These are phyloP conservation scores for Arenicola marina DNA, from an alignment of 2,888 invertebrate genomes.

Conservation along the genomic window DNA sequence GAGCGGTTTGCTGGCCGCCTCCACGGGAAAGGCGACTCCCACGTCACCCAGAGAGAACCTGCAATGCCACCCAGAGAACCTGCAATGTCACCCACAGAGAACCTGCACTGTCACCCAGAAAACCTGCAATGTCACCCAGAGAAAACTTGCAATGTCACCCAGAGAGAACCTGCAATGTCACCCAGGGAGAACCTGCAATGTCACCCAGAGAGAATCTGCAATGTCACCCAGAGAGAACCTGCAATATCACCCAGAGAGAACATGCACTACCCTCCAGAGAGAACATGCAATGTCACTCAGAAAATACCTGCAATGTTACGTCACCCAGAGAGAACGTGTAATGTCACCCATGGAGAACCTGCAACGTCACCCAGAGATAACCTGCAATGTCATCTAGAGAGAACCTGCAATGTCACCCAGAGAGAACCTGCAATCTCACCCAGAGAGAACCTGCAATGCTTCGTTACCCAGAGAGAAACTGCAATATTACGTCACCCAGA, in stretches of 20 bases:
- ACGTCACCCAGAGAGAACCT: constrained; percentile 73
- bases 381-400: constrained; percentile 77
- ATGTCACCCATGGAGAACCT: too few species aligned
- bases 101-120: constrained; percentile 13
- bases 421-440: too few species aligned
- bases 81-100: constrained; percentile 75
- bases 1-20: constrained; percentile 85
- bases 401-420: too few species aligned
- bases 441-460: too few species aligned
- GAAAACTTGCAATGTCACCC: constrained; percentile 15
- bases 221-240: constrained; percentile 73
- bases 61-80: constrained; percentile 46
- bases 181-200: constrained; percentile 66
- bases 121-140: constrained; percentile 80
- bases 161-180: constrained; percentile 82
- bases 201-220: too few species aligned
- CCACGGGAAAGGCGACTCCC: constrained; percentile 87
- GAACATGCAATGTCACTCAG: constrained; percentile 82
- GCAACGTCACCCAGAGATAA: too few species aligned
- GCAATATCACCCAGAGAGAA: constrained; percentile 64
- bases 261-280: constrained; percentile 9
- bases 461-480: too few species aligned
- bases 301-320: constrained; percentile 18
- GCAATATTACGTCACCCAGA: constrained; percentile 81
- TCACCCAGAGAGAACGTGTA: too few species aligned